Evolutionary conservation across 2,888 invertebrate species (phyloP), one percentile per base, ranked within the genome.

Genomic region (Cecidostiba fungosa): DNA sequence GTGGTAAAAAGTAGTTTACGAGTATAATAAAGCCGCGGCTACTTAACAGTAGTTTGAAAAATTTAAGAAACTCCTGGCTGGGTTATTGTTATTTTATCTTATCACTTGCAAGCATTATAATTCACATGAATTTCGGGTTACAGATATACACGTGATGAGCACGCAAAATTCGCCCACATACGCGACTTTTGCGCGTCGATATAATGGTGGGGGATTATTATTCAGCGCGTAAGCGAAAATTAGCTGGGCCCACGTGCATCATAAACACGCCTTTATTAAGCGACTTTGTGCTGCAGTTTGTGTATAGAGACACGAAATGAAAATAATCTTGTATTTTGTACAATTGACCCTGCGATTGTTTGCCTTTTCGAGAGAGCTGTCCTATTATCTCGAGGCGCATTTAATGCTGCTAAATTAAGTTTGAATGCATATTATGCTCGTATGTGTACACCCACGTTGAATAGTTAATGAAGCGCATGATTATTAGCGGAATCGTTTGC

Each of bases 1-100:
- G 54, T n/a, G n/a, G n/a, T 23, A 23, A 59, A 59, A 59, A 59
- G 54, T 59, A 59, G 54, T 59, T 59, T 59, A 59, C 54, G n/a
- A n/a, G 54, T 59, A n/a, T n/a, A 59, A 59, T 59, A 59, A 59
- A 59, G 23, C 2, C 23, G 4, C 6, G 1, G 6, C 19, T 50
- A n/a, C 54, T 59, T n/a, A 59, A 59, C 54, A 23, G 54, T 59
- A 23, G 54, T 59, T 59, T 59, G 54, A 19, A 59, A 59, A 59
- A 59, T 59, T n/a, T 23, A 59, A 59, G 54, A 59, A 59, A 43
- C 32, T 32, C 32, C n/a, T n/a, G n/a, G n/a, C n/a, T n/a, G n/a
- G n/a, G 39, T 39, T 39, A 39, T 39, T 39, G 39, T 39, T 39
- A 39, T 8, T 39, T 39, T 8, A n/a, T n/a, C 8, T 6, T 8